Base-by-base conservation (phyloP, 1,140 invertebrate genomes). In the Calephelis nemesis region DNA sequence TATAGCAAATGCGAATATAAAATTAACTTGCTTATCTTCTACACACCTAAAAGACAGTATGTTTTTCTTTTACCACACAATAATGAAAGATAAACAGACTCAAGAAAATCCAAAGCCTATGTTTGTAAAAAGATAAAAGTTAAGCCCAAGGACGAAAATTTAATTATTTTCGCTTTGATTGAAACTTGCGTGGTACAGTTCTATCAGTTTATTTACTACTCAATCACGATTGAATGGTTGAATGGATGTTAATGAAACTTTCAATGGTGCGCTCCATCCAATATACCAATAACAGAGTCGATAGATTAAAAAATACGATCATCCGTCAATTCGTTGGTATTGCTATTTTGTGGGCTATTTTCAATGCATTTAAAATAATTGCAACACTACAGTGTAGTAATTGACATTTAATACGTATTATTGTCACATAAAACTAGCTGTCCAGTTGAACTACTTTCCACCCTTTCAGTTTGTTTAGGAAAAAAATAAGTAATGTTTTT, bases 211-310 rank as follows among this genome's bases (percentile, higher is more conserved):
- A 70, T 65, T 67, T 63, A 50, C 62, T 65, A 64, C 68, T 66
- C 63, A 69, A 72, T 73, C 68, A 67, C 68, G 65, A 73, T 73
- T 58, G 68, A 67, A 67, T 65, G 65, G 42, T 70, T 73, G 49
- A 73, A 71, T 74, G 67, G 62, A 30, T 65, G 65, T 71, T 74
- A 66, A 70, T 74, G 68, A 70, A 71, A 68, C 65, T 70, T 64
- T 70, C 65, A 70, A 70, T 68, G 67, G 65, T 30, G 48, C 52
- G 62, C 66, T 67, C 50, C 54, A 58, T 58, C 15, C 54, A 30
- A 58, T 58, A 58, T 58, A 58, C 54, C 54, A 58, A 58, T 58
- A 58, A 58, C 54, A 30, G 50, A 54, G 54, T 39, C 54, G 54
- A 30, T 58, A 58, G 54, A 58, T 58, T 58, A 58, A 58, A 58